Evolutionary conservation across 2,113 vertebrate genomes (phyloP).

Genomic region (Rattus rattus): DNA sequence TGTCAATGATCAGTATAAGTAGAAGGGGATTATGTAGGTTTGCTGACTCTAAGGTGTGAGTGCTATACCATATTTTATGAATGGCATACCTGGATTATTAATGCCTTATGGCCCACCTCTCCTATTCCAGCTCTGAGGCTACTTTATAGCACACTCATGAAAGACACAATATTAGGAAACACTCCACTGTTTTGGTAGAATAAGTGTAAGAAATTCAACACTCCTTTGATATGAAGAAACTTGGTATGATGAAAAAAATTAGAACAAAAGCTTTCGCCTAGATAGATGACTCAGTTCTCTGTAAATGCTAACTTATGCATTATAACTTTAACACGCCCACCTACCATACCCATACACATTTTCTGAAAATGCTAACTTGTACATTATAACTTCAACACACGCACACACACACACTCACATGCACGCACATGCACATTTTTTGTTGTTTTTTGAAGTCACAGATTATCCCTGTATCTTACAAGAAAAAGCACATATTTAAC

Average conservation of each 20-base stretch:
- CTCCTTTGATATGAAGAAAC: not conserved
- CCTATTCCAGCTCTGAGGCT: not conserved
- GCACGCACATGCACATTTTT: not conserved
- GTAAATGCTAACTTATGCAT: constrained; percentile 1
- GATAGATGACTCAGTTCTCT: constrained; percentile 2
- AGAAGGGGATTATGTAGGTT: not conserved
- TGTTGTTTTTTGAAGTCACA: not conserved
- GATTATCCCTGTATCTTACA: constrained; percentile 22
- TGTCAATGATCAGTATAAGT: not conserved
- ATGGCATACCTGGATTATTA: not conserved
- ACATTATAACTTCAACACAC: not conserved
- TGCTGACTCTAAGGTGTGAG: not conserved
- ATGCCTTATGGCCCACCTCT: not conserved
- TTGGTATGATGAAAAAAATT: not conserved
- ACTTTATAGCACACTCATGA: not conserved
- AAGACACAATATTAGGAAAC: not conserved
- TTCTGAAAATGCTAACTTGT: constrained; percentile 24
- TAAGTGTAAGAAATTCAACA: not conserved
- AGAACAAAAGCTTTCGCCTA: constrained; percentile 42
- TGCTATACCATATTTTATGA: not conserved
- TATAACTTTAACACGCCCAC: not conserved
- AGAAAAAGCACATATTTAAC: constrained; percentile 15
- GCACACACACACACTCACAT: no score
- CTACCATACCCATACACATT: no score
- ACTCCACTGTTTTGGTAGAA: not conserved